Evolutionary conservation across 2,113 vertebrate genomes (phyloP).

Genomic region (Parus major): DNA sequence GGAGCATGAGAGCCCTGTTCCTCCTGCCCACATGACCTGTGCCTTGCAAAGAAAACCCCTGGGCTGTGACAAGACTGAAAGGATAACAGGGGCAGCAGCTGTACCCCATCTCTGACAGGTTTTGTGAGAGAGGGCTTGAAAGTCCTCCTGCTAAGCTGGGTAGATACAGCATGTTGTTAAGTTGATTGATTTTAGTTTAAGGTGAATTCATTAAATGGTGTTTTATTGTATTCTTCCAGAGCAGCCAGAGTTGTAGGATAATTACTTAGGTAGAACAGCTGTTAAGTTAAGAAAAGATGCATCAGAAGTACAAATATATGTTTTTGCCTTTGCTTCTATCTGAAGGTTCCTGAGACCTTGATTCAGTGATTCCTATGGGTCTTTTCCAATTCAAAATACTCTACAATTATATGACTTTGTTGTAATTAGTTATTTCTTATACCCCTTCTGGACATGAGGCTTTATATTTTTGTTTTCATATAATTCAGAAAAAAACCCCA

Average conservation of each 20-base stretch:
- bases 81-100: not conserved
- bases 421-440: not conserved
- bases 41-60: not conserved
- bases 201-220: not conserved
- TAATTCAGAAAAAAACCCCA: not conserved
- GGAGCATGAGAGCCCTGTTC: not conserved
- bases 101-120: not conserved
- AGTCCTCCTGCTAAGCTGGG: not conserved
- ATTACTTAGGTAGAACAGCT: not conserved
- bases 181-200: not conserved
- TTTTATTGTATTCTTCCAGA: not conserved
- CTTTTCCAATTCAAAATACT: not conserved
- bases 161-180: not conserved
- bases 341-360: not conserved
- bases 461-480: not conserved
- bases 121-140: not conserved
- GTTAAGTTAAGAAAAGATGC: not conserved
- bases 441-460: not conserved
- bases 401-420: not conserved
- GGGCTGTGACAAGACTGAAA: not conserved
- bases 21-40: not conserved
- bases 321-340: not conserved
- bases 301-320: not conserved
- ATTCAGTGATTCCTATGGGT: not conserved
- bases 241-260: not conserved